These are phyloP conservation scores for Nephrotoma flavescens DNA, from an alignment of 2,888 invertebrate genomes.

Conservation along the genomic window DNA sequence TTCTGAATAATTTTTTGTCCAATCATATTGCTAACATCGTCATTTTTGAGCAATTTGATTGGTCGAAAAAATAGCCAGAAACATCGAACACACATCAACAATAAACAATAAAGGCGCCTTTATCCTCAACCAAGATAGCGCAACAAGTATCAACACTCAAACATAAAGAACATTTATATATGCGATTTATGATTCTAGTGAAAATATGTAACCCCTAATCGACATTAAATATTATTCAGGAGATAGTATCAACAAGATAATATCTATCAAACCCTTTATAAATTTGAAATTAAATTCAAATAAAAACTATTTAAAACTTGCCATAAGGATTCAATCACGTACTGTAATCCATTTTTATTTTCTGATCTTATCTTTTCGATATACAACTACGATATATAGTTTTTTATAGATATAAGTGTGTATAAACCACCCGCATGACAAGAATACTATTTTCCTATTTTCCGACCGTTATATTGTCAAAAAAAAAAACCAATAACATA, in stretches of 20 bases:
- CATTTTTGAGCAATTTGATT: too few relatives aligned
- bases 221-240: not conserved
- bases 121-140: too few relatives aligned
- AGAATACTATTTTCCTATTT: not conserved
- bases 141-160: too few relatives aligned
- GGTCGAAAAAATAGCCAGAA: too few relatives aligned
- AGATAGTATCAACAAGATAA: not conserved
- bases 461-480: not conserved
- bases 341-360: not conserved
- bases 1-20: too few relatives aligned
- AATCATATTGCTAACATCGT: too few relatives aligned
- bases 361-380: not conserved
- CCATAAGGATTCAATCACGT: not conserved
- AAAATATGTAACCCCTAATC: too few relatives aligned
- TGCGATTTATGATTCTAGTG: too few relatives aligned
- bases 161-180: too few relatives aligned
- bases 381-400: not conserved
- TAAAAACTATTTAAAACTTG: not conserved
- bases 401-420: not conserved
- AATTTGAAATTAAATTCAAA: not conserved
- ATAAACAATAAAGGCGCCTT: too few relatives aligned
- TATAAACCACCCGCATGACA: not conserved
- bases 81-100: too few relatives aligned
- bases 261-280: not conserved
- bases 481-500: not conserved